Conservation (phyloP, 1,140 invertebrate species). For the Tetragonula clypearis region DNA sequence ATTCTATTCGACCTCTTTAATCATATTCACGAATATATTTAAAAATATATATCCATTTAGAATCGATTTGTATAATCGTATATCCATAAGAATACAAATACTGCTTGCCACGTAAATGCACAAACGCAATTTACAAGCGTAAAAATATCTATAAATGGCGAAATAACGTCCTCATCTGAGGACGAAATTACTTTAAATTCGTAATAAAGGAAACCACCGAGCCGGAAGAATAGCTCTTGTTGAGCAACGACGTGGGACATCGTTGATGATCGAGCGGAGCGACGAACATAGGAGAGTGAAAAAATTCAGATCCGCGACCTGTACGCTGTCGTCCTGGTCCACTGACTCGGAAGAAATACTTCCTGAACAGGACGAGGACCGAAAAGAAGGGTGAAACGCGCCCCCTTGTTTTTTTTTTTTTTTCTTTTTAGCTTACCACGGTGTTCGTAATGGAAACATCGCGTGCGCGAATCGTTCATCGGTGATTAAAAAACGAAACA, state of each 20-base stretch:
- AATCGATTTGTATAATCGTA: too few species aligned
- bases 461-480: slow-evolving; percentile 27
- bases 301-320: slow-evolving; percentile 81
- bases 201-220: slow-evolving; percentile 21
- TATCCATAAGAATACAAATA: too few species aligned
- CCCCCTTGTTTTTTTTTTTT: slow-evolving; percentile 8
- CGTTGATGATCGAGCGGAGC: background rate
- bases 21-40: too few species aligned
- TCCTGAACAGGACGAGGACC: slow-evolving; percentile 70
- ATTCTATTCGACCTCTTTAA: too few species aligned
- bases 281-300: slow-evolving; percentile 58
- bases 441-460: background rate
- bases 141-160: background rate
- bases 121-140: background rate
- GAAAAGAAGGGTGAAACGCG: slow-evolving; percentile 25
- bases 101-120: too few species aligned
- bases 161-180: too few species aligned
- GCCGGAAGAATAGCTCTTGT: slow-evolving; percentile 7
- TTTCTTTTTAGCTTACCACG: background rate
- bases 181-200: slow-evolving; percentile 12
- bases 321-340: slow-evolving; percentile 77
- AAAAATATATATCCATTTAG: too few species aligned
- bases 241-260: slow-evolving; percentile 12
- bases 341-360: slow-evolving; percentile 81
- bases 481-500: slow-evolving; percentile 30